phyloP scores from a whole-genome alignment of 23 tunicate genomes.

The Ciona savignyi region DNA sequence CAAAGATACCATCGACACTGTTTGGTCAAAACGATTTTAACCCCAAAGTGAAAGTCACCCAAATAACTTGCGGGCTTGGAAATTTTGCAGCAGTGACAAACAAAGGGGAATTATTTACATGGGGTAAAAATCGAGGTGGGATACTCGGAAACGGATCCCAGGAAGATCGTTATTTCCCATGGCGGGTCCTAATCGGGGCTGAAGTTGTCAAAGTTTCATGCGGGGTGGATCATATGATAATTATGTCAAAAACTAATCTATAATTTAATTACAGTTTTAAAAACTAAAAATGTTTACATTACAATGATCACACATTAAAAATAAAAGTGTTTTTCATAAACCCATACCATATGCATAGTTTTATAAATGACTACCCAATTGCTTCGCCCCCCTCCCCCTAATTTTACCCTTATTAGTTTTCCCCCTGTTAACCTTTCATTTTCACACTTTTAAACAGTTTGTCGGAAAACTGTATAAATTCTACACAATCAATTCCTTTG shows the following conservation, averaged over 20 bases:
- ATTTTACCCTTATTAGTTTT: too few relatives aligned
- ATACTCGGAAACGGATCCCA: constrained; percentile 48
- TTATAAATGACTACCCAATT: too few relatives aligned
- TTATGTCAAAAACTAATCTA: constrained; percentile 42
- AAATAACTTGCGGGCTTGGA: constrained; percentile 48
- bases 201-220: constrained; percentile 42
- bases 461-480: too few relatives aligned
- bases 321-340: too few relatives aligned
- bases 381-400: too few relatives aligned
- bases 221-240: constrained; percentile 81
- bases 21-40: constrained; percentile 57
- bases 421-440: too few relatives aligned
- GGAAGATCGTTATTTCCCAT: constrained; percentile 79
- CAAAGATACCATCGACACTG: constrained; percentile 52
- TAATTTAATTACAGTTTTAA: too few relatives aligned
- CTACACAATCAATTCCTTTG: too few relatives aligned
- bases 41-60: constrained; percentile 32
- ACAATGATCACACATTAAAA: too few relatives aligned
- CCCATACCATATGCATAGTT: too few relatives aligned
- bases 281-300: too few relatives aligned
- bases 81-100: constrained; percentile 74
- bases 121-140: constrained; percentile 83
- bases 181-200: constrained; percentile 58
- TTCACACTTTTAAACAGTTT: too few relatives aligned
- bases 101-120: constrained; percentile 61